These are phyloP conservation scores for Copidosoma aretas DNA, from an alignment of 2,888 invertebrate genomes.

Conservation along the genomic window DNA sequence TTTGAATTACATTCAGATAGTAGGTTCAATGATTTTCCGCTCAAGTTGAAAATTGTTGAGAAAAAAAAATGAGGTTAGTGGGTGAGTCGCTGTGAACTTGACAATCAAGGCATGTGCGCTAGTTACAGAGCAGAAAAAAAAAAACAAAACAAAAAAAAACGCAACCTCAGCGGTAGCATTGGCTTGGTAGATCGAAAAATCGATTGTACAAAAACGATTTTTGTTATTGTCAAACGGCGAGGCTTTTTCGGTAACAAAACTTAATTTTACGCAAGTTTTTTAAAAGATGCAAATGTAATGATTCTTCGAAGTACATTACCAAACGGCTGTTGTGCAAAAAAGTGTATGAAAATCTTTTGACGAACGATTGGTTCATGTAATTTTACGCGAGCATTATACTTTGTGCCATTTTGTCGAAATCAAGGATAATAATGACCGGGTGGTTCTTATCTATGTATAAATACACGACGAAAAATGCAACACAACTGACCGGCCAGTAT, in stretches of 20 bases:
- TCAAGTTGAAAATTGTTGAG: slow-evolving; percentile 17
- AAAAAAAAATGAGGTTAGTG: slow-evolving; percentile 34
- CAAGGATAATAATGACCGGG: no score
- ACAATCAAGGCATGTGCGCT: slow-evolving; percentile 21
- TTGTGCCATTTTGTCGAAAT: no score
- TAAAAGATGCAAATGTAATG: no score
- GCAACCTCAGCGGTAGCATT: background rate
- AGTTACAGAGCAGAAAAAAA: slow-evolving; percentile 1
- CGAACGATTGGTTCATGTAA: no score
- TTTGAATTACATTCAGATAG: slow-evolving; percentile 21
- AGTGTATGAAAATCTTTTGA: no score
- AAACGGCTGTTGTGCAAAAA: no score
- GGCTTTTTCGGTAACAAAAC: no score
- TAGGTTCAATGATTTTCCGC: slow-evolving; percentile 33
- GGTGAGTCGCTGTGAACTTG: slow-evolving; percentile 33
- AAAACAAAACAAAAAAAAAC: background rate
- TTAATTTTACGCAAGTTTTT: no score
- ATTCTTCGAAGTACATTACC: no score
- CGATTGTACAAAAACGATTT: background rate
- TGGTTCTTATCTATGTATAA: no score
- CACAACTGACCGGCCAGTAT: slow-evolving; percentile 74
- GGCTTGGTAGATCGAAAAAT: background rate
- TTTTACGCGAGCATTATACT: no score
- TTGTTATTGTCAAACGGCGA: no score
- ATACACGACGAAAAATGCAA: background rate